Evolutionary conservation across 2,888 invertebrate species (phyloP).

Genomic region (Hesperia comma): DNA sequence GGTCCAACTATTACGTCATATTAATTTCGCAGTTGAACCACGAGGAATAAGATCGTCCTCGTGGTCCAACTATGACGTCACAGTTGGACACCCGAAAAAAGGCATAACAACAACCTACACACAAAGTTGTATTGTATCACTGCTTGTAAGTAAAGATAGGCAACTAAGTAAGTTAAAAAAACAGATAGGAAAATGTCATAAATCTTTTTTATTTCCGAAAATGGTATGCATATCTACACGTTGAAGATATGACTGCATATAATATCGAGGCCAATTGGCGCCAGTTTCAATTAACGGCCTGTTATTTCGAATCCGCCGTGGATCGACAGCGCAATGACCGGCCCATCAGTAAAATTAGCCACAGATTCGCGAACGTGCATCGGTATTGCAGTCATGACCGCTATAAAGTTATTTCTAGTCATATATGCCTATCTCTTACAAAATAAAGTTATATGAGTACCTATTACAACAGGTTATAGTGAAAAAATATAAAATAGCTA

Average conservation of each 20-base stretch:
- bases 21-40: too few relatives aligned
- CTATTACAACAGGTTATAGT: too few relatives aligned
- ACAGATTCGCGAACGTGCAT: slow-evolving; percentile 62
- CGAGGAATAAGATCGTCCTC: too few relatives aligned
- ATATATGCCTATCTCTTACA: slow-evolving; percentile 21
- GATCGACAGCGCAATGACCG: slow-evolving; percentile 73
- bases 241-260: slow-evolving; percentile 53
- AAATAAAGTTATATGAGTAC: not conserved
- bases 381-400: slow-evolving; percentile 62
- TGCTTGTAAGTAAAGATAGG: too few relatives aligned
- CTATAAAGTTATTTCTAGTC: slow-evolving; percentile 61
- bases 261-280: slow-evolving; percentile 58
- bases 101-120: too few relatives aligned
- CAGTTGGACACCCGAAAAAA: too few relatives aligned
- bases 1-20: too few relatives aligned
- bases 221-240: not conserved
- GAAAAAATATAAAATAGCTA: too few relatives aligned
- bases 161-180: too few relatives aligned
- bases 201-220: not conserved
- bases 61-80: too few relatives aligned
- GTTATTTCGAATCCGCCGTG: slow-evolving; percentile 67
- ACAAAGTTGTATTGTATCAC: too few relatives aligned
- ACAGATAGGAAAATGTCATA: too few relatives aligned
- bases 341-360: slow-evolving; percentile 69
- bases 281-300: slow-evolving; percentile 69